These are phyloP conservation scores for Melanotaenia parkinsoni DNA, from an alignment of 2,797 vertebrate species.

Conservation along the genomic window DNA sequence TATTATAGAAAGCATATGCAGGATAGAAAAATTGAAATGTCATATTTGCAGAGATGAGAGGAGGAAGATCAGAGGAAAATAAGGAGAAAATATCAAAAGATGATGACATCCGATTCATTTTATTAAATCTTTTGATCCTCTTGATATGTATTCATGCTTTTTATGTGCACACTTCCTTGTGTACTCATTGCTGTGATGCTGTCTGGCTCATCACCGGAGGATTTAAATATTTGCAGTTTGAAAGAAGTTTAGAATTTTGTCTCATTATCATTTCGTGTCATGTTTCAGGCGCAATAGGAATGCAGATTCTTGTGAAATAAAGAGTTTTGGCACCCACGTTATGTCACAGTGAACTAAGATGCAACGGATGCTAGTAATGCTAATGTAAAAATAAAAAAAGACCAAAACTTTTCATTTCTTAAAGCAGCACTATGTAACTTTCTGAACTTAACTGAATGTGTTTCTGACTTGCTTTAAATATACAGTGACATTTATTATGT, in stretches of 20 bases:
- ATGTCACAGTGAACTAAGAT: constrained; percentile 4
- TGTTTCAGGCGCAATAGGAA: background rate
- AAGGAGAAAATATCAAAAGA: constrained; percentile 19
- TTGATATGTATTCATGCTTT: constrained; percentile 23
- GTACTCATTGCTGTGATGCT: background rate
- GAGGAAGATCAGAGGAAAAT: constrained; percentile 30
- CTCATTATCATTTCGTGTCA: background rate
- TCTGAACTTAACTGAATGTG: too few relatives aligned
- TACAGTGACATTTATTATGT: background rate
- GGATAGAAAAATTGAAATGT: constrained; percentile 25
- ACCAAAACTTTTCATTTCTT: background rate
- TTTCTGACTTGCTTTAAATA: too few relatives aligned
- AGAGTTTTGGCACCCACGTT: constrained; percentile 2
- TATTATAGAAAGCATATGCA: constrained; percentile 7
- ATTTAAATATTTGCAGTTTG: constrained; percentile 7
- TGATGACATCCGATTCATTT: background rate
- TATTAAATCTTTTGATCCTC: constrained; percentile 1
- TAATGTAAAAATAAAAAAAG: background rate
- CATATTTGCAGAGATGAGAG: constrained; percentile 31
- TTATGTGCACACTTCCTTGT: background rate
- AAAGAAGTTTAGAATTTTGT: background rate
- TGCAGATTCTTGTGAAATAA: background rate
- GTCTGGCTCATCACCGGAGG: constrained; percentile 4
- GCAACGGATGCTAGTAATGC: background rate
- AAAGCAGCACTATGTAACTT: too few relatives aligned